A percentile compares a stretch with the other conserved stretches of the same genome.
Conservation (phyloP, 2,797 vertebrate genomes). For the Eidolon dupreanum region DNA sequence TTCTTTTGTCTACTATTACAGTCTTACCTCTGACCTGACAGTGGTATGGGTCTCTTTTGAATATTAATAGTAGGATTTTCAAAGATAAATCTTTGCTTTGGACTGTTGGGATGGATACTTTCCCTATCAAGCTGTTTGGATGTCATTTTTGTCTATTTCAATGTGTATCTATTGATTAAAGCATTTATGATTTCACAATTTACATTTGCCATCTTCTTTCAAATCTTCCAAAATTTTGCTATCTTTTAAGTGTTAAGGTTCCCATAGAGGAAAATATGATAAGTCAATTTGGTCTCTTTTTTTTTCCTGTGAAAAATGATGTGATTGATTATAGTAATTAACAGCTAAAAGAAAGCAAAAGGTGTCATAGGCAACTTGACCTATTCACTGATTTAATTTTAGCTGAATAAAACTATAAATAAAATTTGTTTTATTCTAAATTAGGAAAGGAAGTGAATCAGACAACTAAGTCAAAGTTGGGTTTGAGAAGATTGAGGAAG, state of each 20-base stretch:
- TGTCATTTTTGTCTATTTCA: background rate
- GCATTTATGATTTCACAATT: background rate
- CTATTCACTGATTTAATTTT: conserved; percentile 62
- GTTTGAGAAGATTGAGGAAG: conserved; percentile 54
- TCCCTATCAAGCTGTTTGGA: background rate
- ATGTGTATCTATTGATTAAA: background rate
- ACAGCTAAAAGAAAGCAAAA: background rate
- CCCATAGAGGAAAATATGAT: background rate
- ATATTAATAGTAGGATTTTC: background rate
- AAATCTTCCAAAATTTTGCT: background rate
- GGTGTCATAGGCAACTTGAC: background rate
- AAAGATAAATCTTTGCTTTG: background rate
- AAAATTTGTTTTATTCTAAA: conserved; percentile 57
- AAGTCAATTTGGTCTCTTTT: background rate
- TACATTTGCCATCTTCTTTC: background rate
- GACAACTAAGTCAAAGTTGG: conserved; percentile 65
- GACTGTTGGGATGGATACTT: background rate
- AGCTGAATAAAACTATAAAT: conserved; percentile 69
- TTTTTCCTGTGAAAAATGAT: background rate
- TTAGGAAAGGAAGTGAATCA: conserved; percentile 69
- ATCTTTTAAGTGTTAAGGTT: background rate
- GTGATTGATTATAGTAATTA: background rate
- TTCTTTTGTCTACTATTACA: background rate
- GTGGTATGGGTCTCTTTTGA: background rate
- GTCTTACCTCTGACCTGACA: background rate